Evolutionary conservation across 1,140 invertebrate species (phyloP).

Genomic region (Solenopsis fugax): DNA sequence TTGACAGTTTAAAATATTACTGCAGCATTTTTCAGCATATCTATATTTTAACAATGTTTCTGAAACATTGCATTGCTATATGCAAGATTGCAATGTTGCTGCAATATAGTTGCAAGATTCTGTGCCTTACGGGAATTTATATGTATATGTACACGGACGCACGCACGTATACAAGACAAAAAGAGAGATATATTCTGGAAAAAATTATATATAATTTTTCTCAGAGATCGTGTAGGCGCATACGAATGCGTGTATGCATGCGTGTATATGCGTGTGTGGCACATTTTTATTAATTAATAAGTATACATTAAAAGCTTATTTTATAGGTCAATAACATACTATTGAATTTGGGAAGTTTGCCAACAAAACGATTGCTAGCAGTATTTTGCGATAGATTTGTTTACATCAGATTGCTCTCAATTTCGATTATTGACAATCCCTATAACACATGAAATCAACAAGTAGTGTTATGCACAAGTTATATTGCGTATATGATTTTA

Average conservation of each 20-base stretch:
- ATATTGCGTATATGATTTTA: neutral
- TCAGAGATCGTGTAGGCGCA: conserved; percentile 9
- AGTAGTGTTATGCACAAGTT: neutral
- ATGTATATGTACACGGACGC: no score
- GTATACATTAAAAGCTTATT: neutral
- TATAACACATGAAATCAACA: neutral
- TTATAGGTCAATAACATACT: conserved; percentile 38
- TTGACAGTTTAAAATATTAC: no score
- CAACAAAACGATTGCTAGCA: neutral
- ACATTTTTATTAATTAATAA: conserved; percentile 61
- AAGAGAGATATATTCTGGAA: neutral
- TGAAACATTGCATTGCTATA: no score
- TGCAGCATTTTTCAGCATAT: no score
- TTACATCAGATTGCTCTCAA: neutral
- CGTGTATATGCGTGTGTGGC: conserved; percentile 47
- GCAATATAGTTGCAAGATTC: no score
- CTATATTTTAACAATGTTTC: no score
- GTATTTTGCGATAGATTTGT: neutral
- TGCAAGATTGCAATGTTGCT: no score
- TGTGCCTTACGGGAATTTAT: no score
- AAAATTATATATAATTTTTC: conserved; percentile 25
- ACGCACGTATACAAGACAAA: neutral
- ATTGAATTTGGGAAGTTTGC: neutral
- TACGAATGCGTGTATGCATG: no score
- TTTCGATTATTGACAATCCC: neutral